A percentile compares a stretch with the other conserved stretches of the same genome.
Conservation (phyloP, 2,888 invertebrate genomes). For the Oligia fasciuncula region DNA sequence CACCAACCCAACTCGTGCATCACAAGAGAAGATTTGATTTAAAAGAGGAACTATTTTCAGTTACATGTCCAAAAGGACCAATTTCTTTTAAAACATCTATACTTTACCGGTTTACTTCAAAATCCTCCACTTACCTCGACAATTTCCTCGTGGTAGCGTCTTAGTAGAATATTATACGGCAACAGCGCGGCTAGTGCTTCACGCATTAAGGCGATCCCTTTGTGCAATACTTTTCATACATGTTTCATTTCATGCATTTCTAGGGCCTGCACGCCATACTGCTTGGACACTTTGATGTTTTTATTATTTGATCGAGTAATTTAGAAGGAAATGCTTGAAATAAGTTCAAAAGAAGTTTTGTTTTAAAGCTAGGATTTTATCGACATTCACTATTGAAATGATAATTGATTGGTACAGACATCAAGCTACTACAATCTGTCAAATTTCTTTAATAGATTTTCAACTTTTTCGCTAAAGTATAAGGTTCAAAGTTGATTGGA, state of each 20-base stretch:
- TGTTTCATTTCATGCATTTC: conserved; percentile 66
- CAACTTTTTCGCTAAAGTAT: no score
- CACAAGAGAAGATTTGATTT: not conserved
- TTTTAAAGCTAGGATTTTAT: not conserved
- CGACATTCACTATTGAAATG: not conserved
- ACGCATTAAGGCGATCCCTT: conserved; percentile 48
- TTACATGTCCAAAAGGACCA: not conserved
- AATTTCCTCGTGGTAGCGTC: conserved; percentile 35
- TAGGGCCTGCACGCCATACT: conserved; percentile 23
- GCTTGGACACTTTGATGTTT: conserved; percentile 25
- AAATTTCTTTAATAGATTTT: no score
- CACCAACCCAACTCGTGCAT: not conserved
- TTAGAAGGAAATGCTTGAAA: conserved; percentile 12
- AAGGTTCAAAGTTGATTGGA: no score
- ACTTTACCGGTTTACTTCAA: conserved; percentile 19
- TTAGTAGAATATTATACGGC: conserved; percentile 58
- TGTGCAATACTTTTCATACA: conserved; percentile 62
- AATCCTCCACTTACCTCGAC: conserved; percentile 34
- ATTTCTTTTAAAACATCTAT: conserved; percentile 17
- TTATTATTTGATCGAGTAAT: conserved; percentile 47
- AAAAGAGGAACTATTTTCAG: not conserved
- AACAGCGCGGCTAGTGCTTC: conserved; percentile 3
- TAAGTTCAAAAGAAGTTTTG: not conserved
- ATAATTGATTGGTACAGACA: not conserved
- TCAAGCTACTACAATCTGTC: no score